These are phyloP conservation scores for Nematolebias whitei DNA, from an alignment of 2,113 vertebrate genomes.

Conservation along the genomic window DNA sequence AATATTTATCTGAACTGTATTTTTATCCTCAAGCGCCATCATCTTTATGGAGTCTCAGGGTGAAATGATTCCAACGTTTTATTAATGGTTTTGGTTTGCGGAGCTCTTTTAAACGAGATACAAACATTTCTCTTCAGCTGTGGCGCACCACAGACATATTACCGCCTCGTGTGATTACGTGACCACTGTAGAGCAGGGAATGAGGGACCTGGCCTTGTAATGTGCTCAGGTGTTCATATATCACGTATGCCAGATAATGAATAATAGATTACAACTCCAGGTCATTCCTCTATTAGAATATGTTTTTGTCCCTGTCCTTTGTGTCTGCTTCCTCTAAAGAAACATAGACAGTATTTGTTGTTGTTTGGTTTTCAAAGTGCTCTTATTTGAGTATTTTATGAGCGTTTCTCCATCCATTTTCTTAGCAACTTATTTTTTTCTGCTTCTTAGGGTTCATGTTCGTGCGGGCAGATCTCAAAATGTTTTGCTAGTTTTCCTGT, in stretches of 20 bases:
- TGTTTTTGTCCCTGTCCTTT: neutral
- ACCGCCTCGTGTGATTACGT: slow-evolving; percentile 15
- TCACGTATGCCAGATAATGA: slow-evolving; percentile 28
- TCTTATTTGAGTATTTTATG: neutral
- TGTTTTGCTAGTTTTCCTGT: neutral
- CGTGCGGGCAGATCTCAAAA: neutral
- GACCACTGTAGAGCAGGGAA: slow-evolving; percentile 10
- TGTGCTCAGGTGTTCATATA: slow-evolving; percentile 30
- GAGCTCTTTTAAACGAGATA: slow-evolving; percentile 3
- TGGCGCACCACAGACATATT: slow-evolving; percentile 12
- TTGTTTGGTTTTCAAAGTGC: neutral
- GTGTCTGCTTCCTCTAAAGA: slow-evolving; percentile 5
- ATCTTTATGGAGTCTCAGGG: neutral
- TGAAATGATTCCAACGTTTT: slow-evolving; percentile 6
- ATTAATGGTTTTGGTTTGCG: neutral
- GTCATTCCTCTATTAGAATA: slow-evolving; percentile 4
- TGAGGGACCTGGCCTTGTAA: slow-evolving; percentile 13
- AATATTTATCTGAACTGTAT: neutral
- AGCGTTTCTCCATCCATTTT: neutral
- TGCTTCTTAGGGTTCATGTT: neutral
- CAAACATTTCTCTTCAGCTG: slow-evolving; percentile 11
- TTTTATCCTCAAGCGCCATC: neutral
- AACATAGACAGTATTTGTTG: neutral
- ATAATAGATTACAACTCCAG: slow-evolving; percentile 41
- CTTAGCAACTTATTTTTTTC: neutral